Evolutionary conservation across 2,113 vertebrate genomes (phyloP).

Genomic region (Camelus dromedarius): DNA sequence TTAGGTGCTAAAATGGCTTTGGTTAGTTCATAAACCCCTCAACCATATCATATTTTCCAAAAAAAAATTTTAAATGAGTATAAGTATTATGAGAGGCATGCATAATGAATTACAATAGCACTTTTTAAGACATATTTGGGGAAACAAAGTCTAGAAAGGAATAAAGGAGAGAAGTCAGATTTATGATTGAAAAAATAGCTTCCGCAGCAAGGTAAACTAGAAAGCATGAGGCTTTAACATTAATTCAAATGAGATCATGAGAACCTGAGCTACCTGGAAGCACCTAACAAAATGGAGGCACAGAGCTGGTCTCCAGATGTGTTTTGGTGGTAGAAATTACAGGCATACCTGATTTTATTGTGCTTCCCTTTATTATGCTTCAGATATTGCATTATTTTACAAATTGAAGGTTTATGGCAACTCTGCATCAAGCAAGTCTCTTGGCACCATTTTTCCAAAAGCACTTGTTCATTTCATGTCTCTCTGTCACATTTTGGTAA

Average conservation of each 20-base stretch:
- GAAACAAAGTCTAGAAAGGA: background rate
- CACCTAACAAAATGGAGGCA: background rate
- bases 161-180: background rate
- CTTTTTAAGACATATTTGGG: background rate
- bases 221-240: background rate
- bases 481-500: background rate
- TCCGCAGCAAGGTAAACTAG: background rate
- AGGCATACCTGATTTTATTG: background rate
- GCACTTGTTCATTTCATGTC: background rate
- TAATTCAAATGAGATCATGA: background rate
- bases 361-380: background rate
- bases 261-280: background rate
- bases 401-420: background rate
- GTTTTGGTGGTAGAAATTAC: background rate
- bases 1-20: background rate
- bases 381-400: background rate
- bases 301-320: background rate
- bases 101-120: background rate
- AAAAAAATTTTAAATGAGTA: background rate
- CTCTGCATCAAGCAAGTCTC: background rate
- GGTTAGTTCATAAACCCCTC: background rate
- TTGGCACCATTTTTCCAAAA: background rate
- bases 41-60: background rate
- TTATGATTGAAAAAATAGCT: background rate
- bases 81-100: background rate